phyloP scores from a whole-genome alignment of 1,140 invertebrate genomes.

The Ceratitis capitata region DNA sequence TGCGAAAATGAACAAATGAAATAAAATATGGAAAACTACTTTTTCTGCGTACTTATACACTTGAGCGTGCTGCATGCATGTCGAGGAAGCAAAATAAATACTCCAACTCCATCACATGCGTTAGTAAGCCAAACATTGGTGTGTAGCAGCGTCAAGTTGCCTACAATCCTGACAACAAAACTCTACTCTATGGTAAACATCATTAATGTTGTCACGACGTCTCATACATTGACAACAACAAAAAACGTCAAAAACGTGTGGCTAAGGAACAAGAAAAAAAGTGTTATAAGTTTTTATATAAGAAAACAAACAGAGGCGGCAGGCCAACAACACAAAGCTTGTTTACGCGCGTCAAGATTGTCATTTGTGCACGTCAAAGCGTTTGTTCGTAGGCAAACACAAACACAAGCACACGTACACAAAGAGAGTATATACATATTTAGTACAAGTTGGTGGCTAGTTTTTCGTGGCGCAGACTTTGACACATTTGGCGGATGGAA shows the following conservation, averaged over 20 bases:
- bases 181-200: conserved; percentile 25
- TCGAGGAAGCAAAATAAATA: background rate
- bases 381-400: background rate
- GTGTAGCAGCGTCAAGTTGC: background rate
- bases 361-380: conserved; percentile 30
- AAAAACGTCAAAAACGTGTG: background rate
- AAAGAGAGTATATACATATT: background rate
- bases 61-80: background rate
- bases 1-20: background rate
- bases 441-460: background rate
- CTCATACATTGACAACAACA: background rate
- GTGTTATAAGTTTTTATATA: background rate
- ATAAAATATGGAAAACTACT: background rate
- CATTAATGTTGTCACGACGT: conserved; percentile 23
- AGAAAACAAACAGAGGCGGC: background rate
- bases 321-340: background rate
- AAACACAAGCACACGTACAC: background rate
- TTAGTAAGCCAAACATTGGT: background rate
- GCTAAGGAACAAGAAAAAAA: background rate
- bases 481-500: background rate
- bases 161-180: background rate
- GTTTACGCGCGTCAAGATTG: conserved; percentile 27
- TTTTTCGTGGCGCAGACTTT: background rate
- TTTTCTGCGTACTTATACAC: background rate
- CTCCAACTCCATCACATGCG: background rate